phyloP scores from a whole-genome alignment of 2,888 invertebrate species.

The Stramonita haemastoma region DNA sequence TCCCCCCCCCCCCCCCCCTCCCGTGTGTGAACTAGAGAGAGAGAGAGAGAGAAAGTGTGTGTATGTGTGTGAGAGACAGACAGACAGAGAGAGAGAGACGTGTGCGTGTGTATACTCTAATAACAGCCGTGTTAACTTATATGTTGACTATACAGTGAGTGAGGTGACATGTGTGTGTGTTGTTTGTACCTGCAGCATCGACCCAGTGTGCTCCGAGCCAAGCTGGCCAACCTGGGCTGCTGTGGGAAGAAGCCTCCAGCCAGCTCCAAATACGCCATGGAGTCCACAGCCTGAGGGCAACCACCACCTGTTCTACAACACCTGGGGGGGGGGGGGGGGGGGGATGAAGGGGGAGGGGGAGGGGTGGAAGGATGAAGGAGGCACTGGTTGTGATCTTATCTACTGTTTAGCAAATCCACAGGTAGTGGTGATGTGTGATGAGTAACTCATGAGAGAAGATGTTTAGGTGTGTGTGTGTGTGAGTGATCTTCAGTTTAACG shows the following conservation, averaged over 20 bases:
- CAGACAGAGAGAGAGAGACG: no score
- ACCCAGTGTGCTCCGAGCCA: slow-evolving; percentile 84
- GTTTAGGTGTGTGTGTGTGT: neutral
- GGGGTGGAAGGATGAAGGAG: no score
- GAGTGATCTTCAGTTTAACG: no score
- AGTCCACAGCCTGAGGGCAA: slow-evolving; percentile 60
- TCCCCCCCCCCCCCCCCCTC: no score
- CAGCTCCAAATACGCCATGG: slow-evolving; percentile 70
- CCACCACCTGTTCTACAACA: neutral
- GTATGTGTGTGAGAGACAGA: neutral
- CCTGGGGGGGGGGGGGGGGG: neutral
- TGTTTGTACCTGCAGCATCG: slow-evolving; percentile 86
- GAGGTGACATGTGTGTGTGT: neutral
- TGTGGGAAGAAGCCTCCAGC: slow-evolving; percentile 64
- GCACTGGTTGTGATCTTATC: no score
- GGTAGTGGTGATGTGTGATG: no score
- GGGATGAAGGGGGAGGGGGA: neutral
- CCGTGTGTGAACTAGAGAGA: no score
- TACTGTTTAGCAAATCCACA: no score
- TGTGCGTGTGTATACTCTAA: neutral
- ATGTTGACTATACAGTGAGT: neutral
- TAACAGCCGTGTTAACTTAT: no score
- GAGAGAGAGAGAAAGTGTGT: neutral
- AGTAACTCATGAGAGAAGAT: no score
- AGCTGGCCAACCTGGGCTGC: slow-evolving; percentile 69